Conservation (phyloP, 2,888 invertebrate species). For the Aspidiotus rigidus region DNA sequence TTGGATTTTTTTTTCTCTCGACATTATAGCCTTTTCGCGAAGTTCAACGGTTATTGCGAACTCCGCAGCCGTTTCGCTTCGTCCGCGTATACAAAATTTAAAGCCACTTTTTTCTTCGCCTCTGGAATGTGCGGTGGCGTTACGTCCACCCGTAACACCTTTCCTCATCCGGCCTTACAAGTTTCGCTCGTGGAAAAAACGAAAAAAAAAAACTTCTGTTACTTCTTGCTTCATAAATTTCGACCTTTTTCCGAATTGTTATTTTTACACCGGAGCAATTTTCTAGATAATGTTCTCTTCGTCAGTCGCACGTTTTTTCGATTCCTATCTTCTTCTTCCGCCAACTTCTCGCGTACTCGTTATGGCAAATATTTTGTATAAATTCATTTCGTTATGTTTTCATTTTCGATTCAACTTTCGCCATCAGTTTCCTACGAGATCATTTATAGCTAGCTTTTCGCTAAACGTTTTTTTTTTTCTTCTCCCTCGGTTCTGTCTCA, state of each 20-base stretch:
- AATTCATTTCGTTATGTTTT: slow-evolving; percentile 1
- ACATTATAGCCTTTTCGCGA: slow-evolving; percentile 15
- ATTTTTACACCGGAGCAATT: slow-evolving; percentile 26
- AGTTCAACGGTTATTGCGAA: slow-evolving; percentile 25
- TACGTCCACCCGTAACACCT: background rate
- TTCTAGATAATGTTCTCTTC: slow-evolving; percentile 9
- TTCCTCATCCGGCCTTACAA: background rate
- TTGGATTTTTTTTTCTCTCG: slow-evolving; percentile 10
- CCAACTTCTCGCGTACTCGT: too few species aligned
- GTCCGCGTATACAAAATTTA: background rate
- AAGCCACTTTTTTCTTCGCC: background rate
- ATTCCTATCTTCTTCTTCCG: background rate
- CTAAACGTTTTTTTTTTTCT: too few species aligned
- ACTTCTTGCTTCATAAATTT: slow-evolving; percentile 33
- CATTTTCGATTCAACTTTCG: background rate
- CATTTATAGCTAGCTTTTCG: too few species aligned
- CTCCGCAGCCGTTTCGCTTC: background rate
- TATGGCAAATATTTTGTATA: background rate
- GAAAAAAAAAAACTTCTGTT: slow-evolving; percentile 20
- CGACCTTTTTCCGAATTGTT: slow-evolving; percentile 30
- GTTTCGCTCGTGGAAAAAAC: background rate
- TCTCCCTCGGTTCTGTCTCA: too few species aligned
- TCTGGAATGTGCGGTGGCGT: background rate
- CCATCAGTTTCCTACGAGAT: background rate
- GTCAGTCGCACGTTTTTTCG: slow-evolving; percentile 5